Percentiles rank a stretch among this genome's conserved stretches.
Conservation (phyloP, 1,140 invertebrate species). For the Drosophila pandora region DNA sequence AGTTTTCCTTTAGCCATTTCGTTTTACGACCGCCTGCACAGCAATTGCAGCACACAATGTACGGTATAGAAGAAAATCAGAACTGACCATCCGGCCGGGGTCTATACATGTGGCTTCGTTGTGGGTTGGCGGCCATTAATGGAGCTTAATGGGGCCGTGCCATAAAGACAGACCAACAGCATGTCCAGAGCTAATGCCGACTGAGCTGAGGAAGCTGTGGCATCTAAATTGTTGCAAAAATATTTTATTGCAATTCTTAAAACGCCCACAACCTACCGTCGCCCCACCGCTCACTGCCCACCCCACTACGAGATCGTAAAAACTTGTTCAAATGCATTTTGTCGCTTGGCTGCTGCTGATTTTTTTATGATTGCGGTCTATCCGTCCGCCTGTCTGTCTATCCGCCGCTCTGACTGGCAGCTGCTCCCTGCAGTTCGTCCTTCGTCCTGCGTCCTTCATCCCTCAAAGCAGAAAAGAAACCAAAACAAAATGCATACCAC, state of each 20-base stretch:
- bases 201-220: constrained; percentile 38
- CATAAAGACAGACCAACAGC: constrained; percentile 65
- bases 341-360: constrained; percentile 71
- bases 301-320: constrained; percentile 45
- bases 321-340: constrained; percentile 73
- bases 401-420: constrained; percentile 34
- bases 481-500: constrained; percentile 10
- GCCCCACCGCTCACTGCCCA: background rate
- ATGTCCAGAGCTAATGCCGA: constrained; percentile 54
- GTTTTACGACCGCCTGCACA: constrained; percentile 22
- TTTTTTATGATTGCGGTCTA: constrained; percentile 68
- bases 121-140: constrained; percentile 56
- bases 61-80: constrained; percentile 49
- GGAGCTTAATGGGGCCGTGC: constrained; percentile 63
- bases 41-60: constrained; percentile 46
- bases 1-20: constrained; percentile 27
- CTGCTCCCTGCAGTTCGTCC: constrained; percentile 38
- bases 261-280: constrained; percentile 2
- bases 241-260: constrained; percentile 76
- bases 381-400: constrained; percentile 8
- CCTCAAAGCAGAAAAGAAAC: constrained; percentile 1
- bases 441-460: constrained; percentile 10
- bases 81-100: constrained; percentile 30
- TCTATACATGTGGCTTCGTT: constrained; percentile 5
- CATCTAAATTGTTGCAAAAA: constrained; percentile 78